A percentile compares a stretch with the other conserved stretches of the same genome.
Conservation (phyloP, 2,888 invertebrate genomes). For the Gnatocerus cornutus region DNA sequence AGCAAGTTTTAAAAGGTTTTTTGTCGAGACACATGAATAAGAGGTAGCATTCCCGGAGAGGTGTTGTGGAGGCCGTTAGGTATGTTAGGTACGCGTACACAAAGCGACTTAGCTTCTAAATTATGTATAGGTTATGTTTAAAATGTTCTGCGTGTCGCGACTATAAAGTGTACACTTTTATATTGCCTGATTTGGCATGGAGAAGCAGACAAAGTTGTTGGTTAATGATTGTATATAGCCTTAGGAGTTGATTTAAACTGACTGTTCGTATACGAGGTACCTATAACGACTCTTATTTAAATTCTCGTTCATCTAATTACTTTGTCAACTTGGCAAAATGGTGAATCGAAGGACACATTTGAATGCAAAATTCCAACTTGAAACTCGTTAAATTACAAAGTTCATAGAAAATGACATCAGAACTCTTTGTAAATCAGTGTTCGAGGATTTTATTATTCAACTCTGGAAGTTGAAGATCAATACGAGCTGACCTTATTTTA, state of each 20-base stretch:
- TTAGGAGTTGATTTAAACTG: constrained; percentile 64
- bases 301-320: constrained; percentile 42
- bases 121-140: constrained; percentile 62
- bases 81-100: constrained; percentile 52
- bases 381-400: constrained; percentile 37
- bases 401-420: constrained; percentile 26
- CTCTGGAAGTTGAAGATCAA: constrained; percentile 48
- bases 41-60: neutral
- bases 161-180: constrained; percentile 61
- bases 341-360: constrained; percentile 37
- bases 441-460: constrained; percentile 55
- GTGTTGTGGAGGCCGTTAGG: constrained; percentile 23
- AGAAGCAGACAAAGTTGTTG: constrained; percentile 62
- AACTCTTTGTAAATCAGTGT: constrained; percentile 38
- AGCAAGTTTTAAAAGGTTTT: too few species aligned
- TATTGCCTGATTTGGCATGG: constrained; percentile 61
- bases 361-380: constrained; percentile 30
- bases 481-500: constrained; percentile 59
- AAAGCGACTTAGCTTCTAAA: constrained; percentile 62
- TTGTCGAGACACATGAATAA: neutral
- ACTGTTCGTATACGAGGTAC: constrained; percentile 60
- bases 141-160: constrained; percentile 58
- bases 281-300: constrained; percentile 49
- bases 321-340: constrained; percentile 39
- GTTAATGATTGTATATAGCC: constrained; percentile 66